Percentiles rank a stretch among this genome's conserved stretches.
phyloP scores from a whole-genome alignment of 2,888 invertebrate genomes.

The Salpingus planirostris region DNA sequence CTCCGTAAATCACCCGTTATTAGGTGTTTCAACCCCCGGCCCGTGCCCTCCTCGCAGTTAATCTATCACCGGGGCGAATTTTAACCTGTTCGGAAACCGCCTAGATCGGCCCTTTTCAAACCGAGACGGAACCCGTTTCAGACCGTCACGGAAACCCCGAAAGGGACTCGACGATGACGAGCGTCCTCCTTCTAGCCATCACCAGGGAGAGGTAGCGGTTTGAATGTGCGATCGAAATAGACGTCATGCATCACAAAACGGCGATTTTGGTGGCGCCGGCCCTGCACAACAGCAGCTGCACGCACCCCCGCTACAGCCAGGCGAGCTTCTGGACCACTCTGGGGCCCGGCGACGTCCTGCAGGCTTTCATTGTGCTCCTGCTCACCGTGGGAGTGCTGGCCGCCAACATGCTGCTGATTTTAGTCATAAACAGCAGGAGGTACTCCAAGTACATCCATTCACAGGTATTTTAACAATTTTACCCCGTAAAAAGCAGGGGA shows the following conservation, averaged over 20 bases:
- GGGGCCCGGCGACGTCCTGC: slow-evolving; percentile 62
- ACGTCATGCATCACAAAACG: slow-evolving; percentile 43
- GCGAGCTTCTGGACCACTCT: slow-evolving; percentile 57
- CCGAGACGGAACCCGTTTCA: too few relatives aligned
- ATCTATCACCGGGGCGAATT: slow-evolving; percentile 9
- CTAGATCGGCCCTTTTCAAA: too few relatives aligned
- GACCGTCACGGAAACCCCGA: too few relatives aligned
- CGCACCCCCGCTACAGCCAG: slow-evolving; percentile 55
- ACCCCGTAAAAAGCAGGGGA: background rate
- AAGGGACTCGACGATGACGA: too few relatives aligned
- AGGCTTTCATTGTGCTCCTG: slow-evolving; percentile 66
- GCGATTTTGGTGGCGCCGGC: slow-evolving; percentile 71
- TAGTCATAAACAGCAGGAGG: slow-evolving; percentile 74
- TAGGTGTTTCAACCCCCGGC: slow-evolving; percentile 22
- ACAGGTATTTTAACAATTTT: slow-evolving; percentile 51
- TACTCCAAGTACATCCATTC: slow-evolving; percentile 81
- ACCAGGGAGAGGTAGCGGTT: too few relatives aligned
- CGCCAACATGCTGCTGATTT: slow-evolving; percentile 70
- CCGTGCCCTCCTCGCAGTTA: slow-evolving; percentile 9
- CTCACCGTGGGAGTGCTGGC: slow-evolving; percentile 71
- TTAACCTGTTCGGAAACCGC: too few relatives aligned
- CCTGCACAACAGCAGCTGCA: slow-evolving; percentile 75
- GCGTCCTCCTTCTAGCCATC: too few relatives aligned
- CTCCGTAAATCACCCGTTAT: slow-evolving; percentile 26
- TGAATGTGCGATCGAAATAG: too few relatives aligned